Conservation (phyloP, 2,113 vertebrate species). For the Vireo altiloquus region DNA sequence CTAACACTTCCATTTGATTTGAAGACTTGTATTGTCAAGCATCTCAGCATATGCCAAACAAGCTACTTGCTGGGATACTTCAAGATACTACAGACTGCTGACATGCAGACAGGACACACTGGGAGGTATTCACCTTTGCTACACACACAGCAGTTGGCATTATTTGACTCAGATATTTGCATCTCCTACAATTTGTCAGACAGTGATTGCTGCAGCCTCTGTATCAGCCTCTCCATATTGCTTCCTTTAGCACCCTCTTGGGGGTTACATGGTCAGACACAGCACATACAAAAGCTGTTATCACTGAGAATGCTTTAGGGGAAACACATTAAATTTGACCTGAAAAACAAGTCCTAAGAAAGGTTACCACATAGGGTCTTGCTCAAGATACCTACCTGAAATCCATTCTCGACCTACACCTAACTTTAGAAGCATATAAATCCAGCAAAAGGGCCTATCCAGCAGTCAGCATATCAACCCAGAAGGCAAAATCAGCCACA, state of each 20-base stretch:
- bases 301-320: neutral
- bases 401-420: neutral
- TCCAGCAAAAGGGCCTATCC: neutral
- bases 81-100: neutral
- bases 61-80: neutral
- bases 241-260: neutral
- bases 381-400: neutral
- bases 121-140: neutral
- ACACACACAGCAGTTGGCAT: neutral
- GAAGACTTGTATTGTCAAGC: neutral
- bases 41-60: neutral
- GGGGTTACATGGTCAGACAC: neutral
- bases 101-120: neutral
- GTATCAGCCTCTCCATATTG: neutral
- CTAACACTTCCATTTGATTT: neutral
- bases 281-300: neutral
- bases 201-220: neutral
- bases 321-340: neutral
- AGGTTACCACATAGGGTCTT: neutral
- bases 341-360: neutral
- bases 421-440: neutral
- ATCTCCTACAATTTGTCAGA: rapidly evolving
- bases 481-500: neutral
- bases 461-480: neutral
- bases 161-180: neutral